Evolutionary conservation across 2,888 invertebrate species (phyloP).

Genomic region (Argyresthia albistria): DNA sequence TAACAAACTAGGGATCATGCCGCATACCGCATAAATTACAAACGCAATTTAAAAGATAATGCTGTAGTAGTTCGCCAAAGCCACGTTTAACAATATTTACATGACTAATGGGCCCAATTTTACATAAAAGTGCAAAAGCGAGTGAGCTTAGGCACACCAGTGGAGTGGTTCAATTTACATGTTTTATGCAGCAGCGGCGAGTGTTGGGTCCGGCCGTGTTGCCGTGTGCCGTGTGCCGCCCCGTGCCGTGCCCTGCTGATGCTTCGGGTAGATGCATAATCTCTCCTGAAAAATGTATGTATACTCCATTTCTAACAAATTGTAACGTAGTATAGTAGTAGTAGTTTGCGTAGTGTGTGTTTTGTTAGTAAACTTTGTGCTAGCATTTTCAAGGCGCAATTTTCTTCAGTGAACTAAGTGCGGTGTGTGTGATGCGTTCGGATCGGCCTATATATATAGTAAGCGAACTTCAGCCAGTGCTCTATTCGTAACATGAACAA

Average conservation of each 20-base stretch:
- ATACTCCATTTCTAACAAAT: constrained; percentile 55
- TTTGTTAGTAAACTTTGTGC: background rate
- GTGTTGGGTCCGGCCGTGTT: constrained; percentile 37
- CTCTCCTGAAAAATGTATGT: constrained; percentile 61
- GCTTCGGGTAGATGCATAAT: constrained; percentile 24
- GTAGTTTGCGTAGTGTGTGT: constrained; percentile 18
- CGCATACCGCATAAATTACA: background rate
- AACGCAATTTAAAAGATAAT: constrained; percentile 5
- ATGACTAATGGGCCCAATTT: constrained; percentile 60
- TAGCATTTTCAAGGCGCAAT: background rate
- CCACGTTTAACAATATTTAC: constrained; percentile 61
- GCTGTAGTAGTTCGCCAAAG: constrained; percentile 26
- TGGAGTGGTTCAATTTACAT: constrained; percentile 70
- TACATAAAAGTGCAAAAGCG: constrained; percentile 66
- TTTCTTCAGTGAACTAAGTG: background rate
- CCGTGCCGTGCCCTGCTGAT: background rate
- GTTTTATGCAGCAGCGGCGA: constrained; percentile 62
- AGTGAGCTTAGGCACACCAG: constrained; percentile 55
- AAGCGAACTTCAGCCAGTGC: too few relatives aligned
- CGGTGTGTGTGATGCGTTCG: too few relatives aligned
- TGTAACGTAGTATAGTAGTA: constrained; percentile 51
- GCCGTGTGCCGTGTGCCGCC: too few relatives aligned
- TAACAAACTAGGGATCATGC: background rate
- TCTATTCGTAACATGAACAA: too few relatives aligned
- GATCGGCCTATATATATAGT: too few relatives aligned